Percentiles rank a stretch among this genome's conserved stretches.
Conservation (phyloP, 30 jellyfish, hydroid and myxozoan species). For the Calvadosia cruxmelitensis region DNA sequence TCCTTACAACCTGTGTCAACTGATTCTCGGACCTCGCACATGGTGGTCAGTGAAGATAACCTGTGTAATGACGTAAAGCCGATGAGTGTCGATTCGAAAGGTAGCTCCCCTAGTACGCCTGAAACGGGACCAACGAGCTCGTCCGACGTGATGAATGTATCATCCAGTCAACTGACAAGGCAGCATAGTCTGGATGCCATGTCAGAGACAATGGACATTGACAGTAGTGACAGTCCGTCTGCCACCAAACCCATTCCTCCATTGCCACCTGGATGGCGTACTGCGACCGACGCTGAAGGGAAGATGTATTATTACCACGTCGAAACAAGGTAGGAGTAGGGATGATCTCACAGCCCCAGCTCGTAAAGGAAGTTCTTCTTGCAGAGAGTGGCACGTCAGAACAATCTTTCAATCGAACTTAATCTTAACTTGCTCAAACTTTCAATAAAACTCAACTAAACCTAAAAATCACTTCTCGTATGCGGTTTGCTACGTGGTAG, state of each 20-base stretch:
- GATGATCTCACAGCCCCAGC: not conserved
- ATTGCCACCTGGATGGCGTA: slow-evolving; percentile 82
- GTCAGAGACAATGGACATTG: not conserved
- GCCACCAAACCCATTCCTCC: slow-evolving; percentile 39
- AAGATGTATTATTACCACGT: slow-evolving; percentile 75
- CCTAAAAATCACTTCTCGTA: too few relatives aligned
- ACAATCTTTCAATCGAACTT: too few relatives aligned
- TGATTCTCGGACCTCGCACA: too few relatives aligned
- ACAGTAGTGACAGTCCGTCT: slow-evolving; percentile 21
- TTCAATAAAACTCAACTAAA: too few relatives aligned
- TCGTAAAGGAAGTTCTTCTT: too few relatives aligned
- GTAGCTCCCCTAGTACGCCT: slow-evolving; percentile 16
- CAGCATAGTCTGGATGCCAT: not conserved
- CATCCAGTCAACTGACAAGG: too few relatives aligned
- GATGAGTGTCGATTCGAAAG: not conserved
- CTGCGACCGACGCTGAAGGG: slow-evolving; percentile 98
- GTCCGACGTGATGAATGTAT: not conserved
- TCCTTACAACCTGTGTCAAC: too few relatives aligned
- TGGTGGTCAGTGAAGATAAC: too few relatives aligned
- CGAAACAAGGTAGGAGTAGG: slow-evolving; percentile 45
- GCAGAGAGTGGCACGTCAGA: too few relatives aligned
- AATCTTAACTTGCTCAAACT: too few relatives aligned
- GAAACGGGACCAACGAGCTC: slow-evolving; percentile 25
- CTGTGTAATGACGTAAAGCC: too few relatives aligned
- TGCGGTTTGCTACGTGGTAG: too few relatives aligned